Evolutionary conservation across 2,113 vertebrate species (phyloP).

Genomic region (Tricholaema leucomelas): DNA sequence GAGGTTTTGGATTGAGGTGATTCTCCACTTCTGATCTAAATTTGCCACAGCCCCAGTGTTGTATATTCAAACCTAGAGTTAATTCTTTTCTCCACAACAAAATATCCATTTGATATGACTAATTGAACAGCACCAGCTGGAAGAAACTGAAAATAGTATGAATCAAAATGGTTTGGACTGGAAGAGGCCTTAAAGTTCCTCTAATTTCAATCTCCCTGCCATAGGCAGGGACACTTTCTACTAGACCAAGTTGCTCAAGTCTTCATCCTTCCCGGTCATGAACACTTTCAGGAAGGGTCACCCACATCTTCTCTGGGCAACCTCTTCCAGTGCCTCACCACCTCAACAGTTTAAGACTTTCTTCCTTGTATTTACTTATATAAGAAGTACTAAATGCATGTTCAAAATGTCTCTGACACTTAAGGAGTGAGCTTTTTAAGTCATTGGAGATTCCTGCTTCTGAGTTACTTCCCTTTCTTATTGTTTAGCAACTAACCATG

Average conservation of each 20-base stretch:
- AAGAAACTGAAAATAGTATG: too few species aligned
- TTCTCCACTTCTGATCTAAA: too few species aligned
- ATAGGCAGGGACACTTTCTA: background rate
- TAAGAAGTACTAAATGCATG: constrained; percentile 57
- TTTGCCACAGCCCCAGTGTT: too few species aligned
- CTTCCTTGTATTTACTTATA: background rate
- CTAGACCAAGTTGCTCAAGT: background rate
- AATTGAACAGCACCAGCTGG: too few species aligned
- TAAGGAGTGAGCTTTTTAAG: constrained; percentile 57
- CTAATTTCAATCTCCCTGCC: background rate
- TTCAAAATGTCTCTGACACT: constrained; percentile 49
- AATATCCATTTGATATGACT: too few species aligned
- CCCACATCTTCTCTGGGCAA: background rate
- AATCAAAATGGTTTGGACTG: too few species aligned
- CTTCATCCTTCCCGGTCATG: too few species aligned
- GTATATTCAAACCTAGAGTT: too few species aligned
- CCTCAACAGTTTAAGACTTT: background rate
- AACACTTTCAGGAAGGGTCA: background rate
- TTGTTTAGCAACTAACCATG: constrained; percentile 26
- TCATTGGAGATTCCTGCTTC: background rate
- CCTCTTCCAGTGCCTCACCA: background rate
- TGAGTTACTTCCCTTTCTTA: constrained; percentile 38
- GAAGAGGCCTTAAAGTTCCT: too few species aligned
- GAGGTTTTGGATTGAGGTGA: too few species aligned
- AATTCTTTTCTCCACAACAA: too few species aligned